Evolutionary conservation across 2,797 vertebrate species (phyloP), one percentile per base, ranked within the genome.

Genomic region (Microctenopoma lineatum): DNA sequence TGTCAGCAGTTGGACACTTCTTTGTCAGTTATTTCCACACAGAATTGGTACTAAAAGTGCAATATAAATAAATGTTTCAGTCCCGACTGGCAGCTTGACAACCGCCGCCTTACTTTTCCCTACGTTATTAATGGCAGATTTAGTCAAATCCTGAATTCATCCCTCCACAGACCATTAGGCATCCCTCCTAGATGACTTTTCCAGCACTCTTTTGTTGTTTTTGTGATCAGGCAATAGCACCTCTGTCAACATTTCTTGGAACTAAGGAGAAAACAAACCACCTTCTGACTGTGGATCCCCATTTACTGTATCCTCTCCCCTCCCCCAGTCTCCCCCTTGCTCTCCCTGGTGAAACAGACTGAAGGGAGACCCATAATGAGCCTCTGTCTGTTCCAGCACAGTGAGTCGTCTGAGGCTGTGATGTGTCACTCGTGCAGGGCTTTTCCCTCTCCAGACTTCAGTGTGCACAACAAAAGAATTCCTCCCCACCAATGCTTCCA

Each of bases 301-400:
- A 41, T 75, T 55, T 70, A 44, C 52, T 66, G 29, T 59, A 32
- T 51, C 54, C 48, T 29, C 13, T 36, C 38, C 82, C 74, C 57
- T 42, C 71, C 80, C 75, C 72, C 65, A 55, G 68, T 62, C 70
- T 50, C 21, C 57, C 42, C 71, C 70, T 58, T 60, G n/a, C 58
- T 58, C 73, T 81, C 87, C 79, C 86, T 75, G 44, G 81, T 86
- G 89, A 86, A 83, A 52, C 70, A 55, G 21, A 55, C 73, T 70
- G 87, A 80, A 81, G 67, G 59, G 75, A 84, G 81, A 77, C 61
- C 80, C 73, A 90, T 91, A 92, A 91, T 91, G 91, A 91, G 88
- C 70, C 73, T 81, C 89, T 90, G 87, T 89, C 86, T 91, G 81
- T 77, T 89, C 84, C 84, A 80, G 82, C 83, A 87, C 81, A 85